Base-by-base conservation (phyloP, 2,888 invertebrate species). In the Cataglyphis rosenhaueri region DNA sequence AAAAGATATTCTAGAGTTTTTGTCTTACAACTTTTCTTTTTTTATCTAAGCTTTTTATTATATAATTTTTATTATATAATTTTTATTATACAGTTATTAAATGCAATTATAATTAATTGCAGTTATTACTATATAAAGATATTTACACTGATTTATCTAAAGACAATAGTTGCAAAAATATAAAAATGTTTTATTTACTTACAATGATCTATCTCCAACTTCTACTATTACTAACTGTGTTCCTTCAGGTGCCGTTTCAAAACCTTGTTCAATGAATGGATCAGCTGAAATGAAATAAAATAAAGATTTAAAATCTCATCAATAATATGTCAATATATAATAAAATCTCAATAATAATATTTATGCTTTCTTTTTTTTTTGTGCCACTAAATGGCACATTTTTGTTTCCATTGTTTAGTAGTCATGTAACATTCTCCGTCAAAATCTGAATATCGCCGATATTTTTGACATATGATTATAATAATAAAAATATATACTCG, bases 191-290 rank as follows among this genome's bases (percentile, higher is more conserved):
- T 35, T 12, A 41, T 48, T 65, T 85, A 96, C 97, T 96, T 95
- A 98, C 97, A 96, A 97, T 48, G 96, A 93, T 86, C 97, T 95
- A 83, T 97, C 97, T 52, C 98, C 98, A 85, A 98, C 98, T 95
- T 97, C 96, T 5, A 98, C 97, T 93, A 97, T 96, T 38, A 97
- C 96, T 93, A 98, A 97, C 90, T 96, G 96, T 0, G 96, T 95
- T 86, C 96, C 95, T 73, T 95, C 96, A 5, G 97, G 95, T 15
- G 96, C 95, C 86, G 95, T 96, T 87, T 94, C 93, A n/a, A 98
- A 91, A 85, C 96, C 97, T 85, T 96, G 95, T 89, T 97, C 96
- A 82, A 98, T 96, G 55, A 97, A 95, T 38, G 98, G 98, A 93
- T 97, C 97, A 84, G 98, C 98, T 98, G 94, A 78, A 95, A 84